Evolutionary conservation across 2,888 invertebrate genomes (phyloP).

Genomic region (Frankliniella intonsa): DNA sequence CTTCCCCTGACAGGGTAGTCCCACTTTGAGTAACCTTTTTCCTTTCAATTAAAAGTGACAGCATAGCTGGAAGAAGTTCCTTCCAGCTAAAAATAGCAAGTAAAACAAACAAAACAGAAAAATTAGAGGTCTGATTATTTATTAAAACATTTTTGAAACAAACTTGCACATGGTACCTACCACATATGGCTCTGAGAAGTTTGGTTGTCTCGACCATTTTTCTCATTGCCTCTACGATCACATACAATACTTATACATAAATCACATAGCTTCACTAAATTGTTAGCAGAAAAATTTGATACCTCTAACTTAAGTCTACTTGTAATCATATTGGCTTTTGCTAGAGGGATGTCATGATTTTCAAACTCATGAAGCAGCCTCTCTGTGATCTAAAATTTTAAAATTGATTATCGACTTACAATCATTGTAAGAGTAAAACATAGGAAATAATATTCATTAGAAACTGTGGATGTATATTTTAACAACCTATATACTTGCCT

Average conservation of each 20-base stretch:
- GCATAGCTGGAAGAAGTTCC: constrained; percentile 59
- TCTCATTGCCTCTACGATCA: constrained; percentile 46
- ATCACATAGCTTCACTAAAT: constrained; percentile 54
- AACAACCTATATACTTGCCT: not conserved
- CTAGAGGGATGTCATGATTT: not conserved
- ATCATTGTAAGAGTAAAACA: not conserved
- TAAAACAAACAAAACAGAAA: not conserved
- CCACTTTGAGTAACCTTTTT: constrained; percentile 55
- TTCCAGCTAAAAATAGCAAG: constrained; percentile 56
- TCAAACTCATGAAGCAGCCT: not conserved
- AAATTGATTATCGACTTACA: not conserved
- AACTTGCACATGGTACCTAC: not conserved
- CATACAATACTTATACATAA: constrained; percentile 54
- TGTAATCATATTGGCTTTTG: not conserved
- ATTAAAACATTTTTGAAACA: not conserved
- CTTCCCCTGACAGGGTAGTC: constrained; percentile 54
- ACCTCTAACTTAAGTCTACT: constrained; percentile 52
- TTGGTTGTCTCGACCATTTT: constrained; percentile 46
- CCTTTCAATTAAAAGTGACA: constrained; percentile 53
- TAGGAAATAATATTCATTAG: not conserved
- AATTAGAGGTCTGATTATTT: constrained; percentile 20
- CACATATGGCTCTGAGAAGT: not conserved
- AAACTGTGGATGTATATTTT: not conserved
- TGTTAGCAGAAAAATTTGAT: constrained; percentile 50
- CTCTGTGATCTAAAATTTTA: not conserved